Evolutionary conservation across 2,797 vertebrate genomes (phyloP).

Genomic region (Sebastes hubbsi): DNA sequence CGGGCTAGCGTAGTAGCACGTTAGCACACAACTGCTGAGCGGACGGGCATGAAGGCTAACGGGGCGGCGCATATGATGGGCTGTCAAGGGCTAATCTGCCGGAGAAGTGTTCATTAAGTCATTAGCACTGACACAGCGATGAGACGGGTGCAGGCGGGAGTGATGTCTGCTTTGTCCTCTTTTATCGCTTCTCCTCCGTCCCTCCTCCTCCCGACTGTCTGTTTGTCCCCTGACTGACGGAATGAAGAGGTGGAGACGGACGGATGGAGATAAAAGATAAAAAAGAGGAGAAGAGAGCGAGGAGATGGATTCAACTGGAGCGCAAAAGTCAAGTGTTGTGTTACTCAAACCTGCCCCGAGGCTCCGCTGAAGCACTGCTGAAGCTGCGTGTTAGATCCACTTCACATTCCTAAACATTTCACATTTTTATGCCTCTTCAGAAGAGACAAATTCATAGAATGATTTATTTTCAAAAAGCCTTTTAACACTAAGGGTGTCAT

Average conservation of each 20-base stretch:
- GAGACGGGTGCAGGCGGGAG: conserved; percentile 74
- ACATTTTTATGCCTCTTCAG: background rate
- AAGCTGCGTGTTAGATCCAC: background rate
- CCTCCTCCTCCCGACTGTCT: conserved; percentile 56
- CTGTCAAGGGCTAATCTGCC: conserved; percentile 86
- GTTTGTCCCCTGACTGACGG: conserved; percentile 71
- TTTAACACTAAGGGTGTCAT: background rate
- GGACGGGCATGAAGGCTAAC: conserved; percentile 64
- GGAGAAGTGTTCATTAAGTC: conserved; percentile 89
- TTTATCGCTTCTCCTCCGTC: conserved; percentile 60
- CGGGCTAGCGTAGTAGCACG: conserved; percentile 49
- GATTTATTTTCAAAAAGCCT: background rate
- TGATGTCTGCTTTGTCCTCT: conserved; percentile 84
- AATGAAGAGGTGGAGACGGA: conserved; percentile 60
- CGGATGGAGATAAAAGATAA: conserved; percentile 28
- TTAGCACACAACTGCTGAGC: conserved; percentile 58
- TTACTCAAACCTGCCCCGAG: conserved; percentile 25
- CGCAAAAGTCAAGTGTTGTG: conserved; percentile 41
- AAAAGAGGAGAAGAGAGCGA: conserved; percentile 10
- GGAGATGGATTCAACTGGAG: conserved; percentile 26
- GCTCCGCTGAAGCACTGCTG: background rate
- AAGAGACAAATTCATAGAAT: background rate
- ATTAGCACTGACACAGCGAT: conserved; percentile 84
- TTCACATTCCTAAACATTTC: background rate
- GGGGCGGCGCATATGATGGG: conserved; percentile 76